These are phyloP conservation scores for Drosophila meridionalis DNA, from an alignment of 2,888 invertebrate species.

Conservation along the genomic window DNA sequence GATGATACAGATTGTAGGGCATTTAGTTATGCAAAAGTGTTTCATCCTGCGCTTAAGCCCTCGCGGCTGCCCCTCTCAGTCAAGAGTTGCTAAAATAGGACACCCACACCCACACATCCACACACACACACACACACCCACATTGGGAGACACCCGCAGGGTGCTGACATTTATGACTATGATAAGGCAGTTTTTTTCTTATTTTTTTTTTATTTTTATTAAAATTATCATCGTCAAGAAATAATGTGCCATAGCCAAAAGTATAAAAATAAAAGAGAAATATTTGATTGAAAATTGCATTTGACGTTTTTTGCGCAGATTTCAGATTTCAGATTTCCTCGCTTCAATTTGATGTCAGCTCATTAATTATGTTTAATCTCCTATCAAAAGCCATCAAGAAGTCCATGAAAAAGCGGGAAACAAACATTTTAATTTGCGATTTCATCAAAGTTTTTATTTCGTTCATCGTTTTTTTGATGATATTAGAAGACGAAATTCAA, in stretches of 20 bases:
- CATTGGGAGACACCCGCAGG: constrained; percentile 11
- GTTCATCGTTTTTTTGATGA: background rate
- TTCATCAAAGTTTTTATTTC: constrained; percentile 1
- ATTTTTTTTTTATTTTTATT: constrained; percentile 16
- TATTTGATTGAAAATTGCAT: constrained; percentile 14
- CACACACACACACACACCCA: constrained; percentile 9
- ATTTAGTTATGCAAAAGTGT: constrained; percentile 68
- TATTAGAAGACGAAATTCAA: too few species aligned
- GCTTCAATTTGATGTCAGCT: background rate
- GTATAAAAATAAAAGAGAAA: background rate
- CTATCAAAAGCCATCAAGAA: background rate
- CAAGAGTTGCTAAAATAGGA: constrained; percentile 60
- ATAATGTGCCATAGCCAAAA: constrained; percentile 26
- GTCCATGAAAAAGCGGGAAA: background rate
- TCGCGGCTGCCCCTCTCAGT: constrained; percentile 8
- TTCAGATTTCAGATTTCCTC: constrained; percentile 7
- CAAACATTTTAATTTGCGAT: background rate
- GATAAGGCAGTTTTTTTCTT: constrained; percentile 48
- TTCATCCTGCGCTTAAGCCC: constrained; percentile 19
- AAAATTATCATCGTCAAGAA: constrained; percentile 30
- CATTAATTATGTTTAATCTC: constrained; percentile 15
- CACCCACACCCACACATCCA: constrained; percentile 26
- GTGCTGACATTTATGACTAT: constrained; percentile 62
- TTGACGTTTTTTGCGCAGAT: constrained; percentile 10
- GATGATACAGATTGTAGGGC: constrained; percentile 58